Evolutionary conservation across 1,140 invertebrate genomes (phyloP), one percentile per base, ranked within the genome.

Genomic region (Drosophila nikananu): DNA sequence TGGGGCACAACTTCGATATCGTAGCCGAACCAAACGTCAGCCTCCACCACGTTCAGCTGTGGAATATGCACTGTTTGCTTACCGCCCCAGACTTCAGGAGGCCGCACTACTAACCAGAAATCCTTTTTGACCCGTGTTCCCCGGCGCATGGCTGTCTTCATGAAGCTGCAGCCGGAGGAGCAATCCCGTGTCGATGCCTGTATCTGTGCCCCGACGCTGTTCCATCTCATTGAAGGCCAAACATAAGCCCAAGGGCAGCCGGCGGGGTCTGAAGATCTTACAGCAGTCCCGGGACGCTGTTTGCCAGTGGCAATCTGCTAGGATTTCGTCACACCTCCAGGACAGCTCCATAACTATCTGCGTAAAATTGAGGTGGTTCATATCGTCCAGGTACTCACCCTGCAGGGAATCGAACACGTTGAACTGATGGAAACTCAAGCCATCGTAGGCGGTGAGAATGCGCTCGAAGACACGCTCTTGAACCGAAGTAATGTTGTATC

Each of bases 361-460:
- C 0, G 86, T 92, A 8, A 92, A 92, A 46, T 92, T 92, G 0
- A 89, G 59, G 64, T 90, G 67, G 44, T 92, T 86, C 15, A 92
- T 41, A 2, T 49, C n/a, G 3, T 72, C 27, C n/a, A 83, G 37
- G 10, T 44, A 30, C 27, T 76, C 15, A 2, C 48, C 41, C 5
- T 49, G 37, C 17, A 83, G 32, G 0, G 52, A 27, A 25, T 32
- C 57, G 35, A 81, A 92, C 3, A 83, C 80, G 54, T 86, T 54
- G 15, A 92, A 90, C 1, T 48, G 35, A 8, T 27, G 17, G 27
- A 80, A 73, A 19, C 61, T 73, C 3, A 92, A n/a, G 0, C 54
- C 65, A 61, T 92, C 90, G 25, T 81, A 92, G 17, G 58, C 86
- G 1, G 68, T 78, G 1, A 81, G 73, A 9, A 77, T 73, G 3